Base-by-base conservation (phyloP, 2,797 vertebrate genomes). In the Pteronotus mesoamericanus region DNA sequence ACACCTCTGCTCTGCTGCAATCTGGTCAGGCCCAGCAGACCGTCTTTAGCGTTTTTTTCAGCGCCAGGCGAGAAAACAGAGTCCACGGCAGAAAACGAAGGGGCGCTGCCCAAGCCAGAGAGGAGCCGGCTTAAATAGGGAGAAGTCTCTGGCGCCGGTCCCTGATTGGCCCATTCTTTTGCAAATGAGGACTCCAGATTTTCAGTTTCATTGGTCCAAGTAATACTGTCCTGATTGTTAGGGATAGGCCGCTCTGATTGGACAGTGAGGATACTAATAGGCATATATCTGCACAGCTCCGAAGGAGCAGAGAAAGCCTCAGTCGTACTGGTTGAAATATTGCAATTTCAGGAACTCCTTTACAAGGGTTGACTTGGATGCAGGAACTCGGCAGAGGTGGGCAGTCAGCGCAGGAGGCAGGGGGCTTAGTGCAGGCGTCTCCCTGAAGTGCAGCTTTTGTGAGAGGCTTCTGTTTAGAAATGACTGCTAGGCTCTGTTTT, bases 11-110 rank as follows among this genome's bases (percentile, higher is more conserved):
- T 78, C 48, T 55, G 75, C n/a, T 37, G 21, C n/a, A 0, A 7
- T 55, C n/a, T 8, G n/a, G 48, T 24, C 75, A 78, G n/a, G 3
- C 9, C 7, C 11, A 0, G 6, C 12, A 37, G 78, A 34, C 24
- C 6, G 9, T 21, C 46, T n/a, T 75, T 48, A 18, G 22, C 2
- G 59, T 32, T 44, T 72, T 16, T 72, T 44, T 24, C 55, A 55
- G 61, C 21, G 11, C 37, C 68, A 24, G 37, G 9, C 21, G 24
- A 68, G 37, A 2, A 12, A 24, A 69, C 2, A 24, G 10, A 39
- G 16, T 6, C 4, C 7, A 5, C 21, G 1, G 0, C 24, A 39
- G 34, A 5, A 12, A 39, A 4, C 15, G 68, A 39, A 69, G 69
- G 66, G 5, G 4, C 6, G 68, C 37, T 39, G 37, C 15, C 21